phyloP scores from a whole-genome alignment of 1,140 invertebrate species.

The Heliothis subflexa region DNA sequence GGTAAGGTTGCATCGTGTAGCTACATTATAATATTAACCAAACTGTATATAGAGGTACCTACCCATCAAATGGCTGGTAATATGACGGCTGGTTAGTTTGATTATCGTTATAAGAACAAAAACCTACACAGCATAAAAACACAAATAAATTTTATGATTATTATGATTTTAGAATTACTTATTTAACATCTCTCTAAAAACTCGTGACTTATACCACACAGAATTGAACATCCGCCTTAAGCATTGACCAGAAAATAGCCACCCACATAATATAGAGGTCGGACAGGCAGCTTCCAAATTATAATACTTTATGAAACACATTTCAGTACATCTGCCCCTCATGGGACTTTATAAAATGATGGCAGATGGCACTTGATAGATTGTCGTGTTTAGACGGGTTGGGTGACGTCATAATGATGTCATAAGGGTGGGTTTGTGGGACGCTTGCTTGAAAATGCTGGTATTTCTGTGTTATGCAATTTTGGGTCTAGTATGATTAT shows the following conservation, averaged over 20 bases:
- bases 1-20: too few species aligned
- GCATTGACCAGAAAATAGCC: conserved; percentile 47
- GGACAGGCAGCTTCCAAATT: conserved; percentile 21
- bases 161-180: neutral
- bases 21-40: too few species aligned
- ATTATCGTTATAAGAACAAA: too few species aligned
- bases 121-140: too few species aligned
- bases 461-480: too few species aligned
- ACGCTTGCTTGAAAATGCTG: too few species aligned
- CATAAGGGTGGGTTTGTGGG: neutral
- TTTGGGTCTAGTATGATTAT: too few species aligned
- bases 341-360: neutral
- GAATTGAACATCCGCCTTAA: conserved; percentile 38
- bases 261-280: conserved; percentile 43
- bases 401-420: neutral
- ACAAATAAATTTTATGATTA: too few species aligned
- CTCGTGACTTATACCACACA: conserved; percentile 7
- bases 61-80: too few species aligned
- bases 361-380: conserved; percentile 4
- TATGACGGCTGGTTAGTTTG: too few species aligned
- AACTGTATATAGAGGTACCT: too few species aligned
- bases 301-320: conserved; percentile 10
- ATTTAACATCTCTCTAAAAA: neutral
- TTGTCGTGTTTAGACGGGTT: neutral
- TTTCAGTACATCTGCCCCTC: conserved; percentile 23